Percentiles rank a stretch among this genome's conserved stretches.
These are phyloP conservation scores for Esox masquinongy DNA, from an alignment of 2,797 vertebrate genomes.

Conservation along the genomic window DNA sequence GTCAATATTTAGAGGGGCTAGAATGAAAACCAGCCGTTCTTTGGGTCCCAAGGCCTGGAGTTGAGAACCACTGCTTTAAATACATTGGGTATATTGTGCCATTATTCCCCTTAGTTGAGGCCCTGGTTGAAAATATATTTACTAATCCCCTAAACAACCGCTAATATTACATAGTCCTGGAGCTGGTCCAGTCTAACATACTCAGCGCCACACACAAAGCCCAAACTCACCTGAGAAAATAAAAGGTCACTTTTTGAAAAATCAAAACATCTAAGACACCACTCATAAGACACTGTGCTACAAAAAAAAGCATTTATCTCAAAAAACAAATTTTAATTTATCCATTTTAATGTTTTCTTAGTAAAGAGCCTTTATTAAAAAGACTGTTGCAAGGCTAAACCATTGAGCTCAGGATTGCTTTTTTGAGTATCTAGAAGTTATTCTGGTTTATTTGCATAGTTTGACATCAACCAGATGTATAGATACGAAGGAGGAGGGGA, in stretches of 20 bases:
- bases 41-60: no score
- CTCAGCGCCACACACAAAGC: neutral
- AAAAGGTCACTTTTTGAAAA: neutral
- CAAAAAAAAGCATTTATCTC: neutral
- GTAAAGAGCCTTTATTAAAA: neutral
- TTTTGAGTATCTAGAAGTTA: slow-evolving; percentile 38
- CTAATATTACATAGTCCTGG: no score
- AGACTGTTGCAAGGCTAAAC: neutral
- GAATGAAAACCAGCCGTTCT: no score
- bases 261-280: neutral
- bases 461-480: slow-evolving; percentile 65
- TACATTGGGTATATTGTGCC: no score
- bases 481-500: slow-evolving; percentile 43
- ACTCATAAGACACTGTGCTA: neutral
- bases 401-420: slow-evolving; percentile 20
- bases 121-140: no score
- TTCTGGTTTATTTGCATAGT: slow-evolving; percentile 49
- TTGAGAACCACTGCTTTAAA: no score
- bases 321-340: neutral
- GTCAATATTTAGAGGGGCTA: no score
- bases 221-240: neutral
- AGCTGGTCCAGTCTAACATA: neutral
- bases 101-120: no score
- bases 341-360: neutral
- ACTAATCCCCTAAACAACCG: no score